Conservation (phyloP, 2,113 vertebrate genomes). For the Paraplagusia blochii region DNA sequence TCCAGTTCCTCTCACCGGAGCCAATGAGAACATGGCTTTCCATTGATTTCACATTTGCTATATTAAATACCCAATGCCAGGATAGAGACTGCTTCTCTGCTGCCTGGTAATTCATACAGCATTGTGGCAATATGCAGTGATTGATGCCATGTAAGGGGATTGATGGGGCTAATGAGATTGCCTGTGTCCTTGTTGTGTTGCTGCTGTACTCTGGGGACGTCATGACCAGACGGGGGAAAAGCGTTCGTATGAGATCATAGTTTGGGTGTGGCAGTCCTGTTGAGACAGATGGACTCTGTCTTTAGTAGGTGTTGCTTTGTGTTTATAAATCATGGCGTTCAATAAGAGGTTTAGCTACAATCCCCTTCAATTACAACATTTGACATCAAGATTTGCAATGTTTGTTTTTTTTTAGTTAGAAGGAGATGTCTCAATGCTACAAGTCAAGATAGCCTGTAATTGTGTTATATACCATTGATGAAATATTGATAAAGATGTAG, state of each 20-base stretch:
- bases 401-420: too few relatives aligned
- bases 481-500: too few relatives aligned
- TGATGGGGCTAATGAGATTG: slow-evolving; percentile 60
- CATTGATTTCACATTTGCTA: slow-evolving; percentile 51
- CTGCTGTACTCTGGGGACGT: slow-evolving; percentile 55
- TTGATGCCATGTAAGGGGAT: slow-evolving; percentile 27
- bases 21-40: slow-evolving; percentile 20
- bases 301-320: slow-evolving; percentile 22
- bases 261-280: slow-evolving; percentile 61
- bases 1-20: slow-evolving; percentile 19
- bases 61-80: slow-evolving; percentile 32
- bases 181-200: slow-evolving; percentile 44
- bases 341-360: neutral
- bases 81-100: slow-evolving; percentile 23
- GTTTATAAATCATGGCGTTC: slow-evolving; percentile 8
- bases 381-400: too few relatives aligned
- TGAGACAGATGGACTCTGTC: slow-evolving; percentile 33
- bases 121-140: slow-evolving; percentile 11
- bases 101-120: slow-evolving; percentile 16
- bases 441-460: too few relatives aligned
- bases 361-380: neutral
- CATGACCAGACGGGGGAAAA: slow-evolving; percentile 46
- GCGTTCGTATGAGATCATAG: slow-evolving; percentile 66
- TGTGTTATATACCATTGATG: too few relatives aligned
- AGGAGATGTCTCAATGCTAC: too few relatives aligned